Conservation (phyloP, 1,140 invertebrate species). For the Myzus persicae region DNA sequence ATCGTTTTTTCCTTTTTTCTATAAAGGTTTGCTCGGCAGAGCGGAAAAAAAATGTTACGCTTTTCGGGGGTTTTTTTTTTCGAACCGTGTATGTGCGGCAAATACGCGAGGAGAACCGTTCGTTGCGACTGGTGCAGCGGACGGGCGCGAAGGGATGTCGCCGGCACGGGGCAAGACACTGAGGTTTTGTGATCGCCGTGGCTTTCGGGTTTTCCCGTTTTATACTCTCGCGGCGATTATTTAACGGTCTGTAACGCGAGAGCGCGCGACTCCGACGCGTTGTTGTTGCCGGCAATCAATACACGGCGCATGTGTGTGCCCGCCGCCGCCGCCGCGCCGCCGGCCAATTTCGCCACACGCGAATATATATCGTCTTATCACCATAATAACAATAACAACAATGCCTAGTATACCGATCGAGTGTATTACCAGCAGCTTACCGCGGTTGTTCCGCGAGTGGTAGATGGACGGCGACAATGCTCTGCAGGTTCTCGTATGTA, state of each 20-base stretch:
- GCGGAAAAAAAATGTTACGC: background rate
- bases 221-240: slow-evolving; percentile 55
- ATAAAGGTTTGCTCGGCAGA: background rate
- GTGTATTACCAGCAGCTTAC: background rate
- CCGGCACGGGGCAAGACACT: slow-evolving; percentile 49
- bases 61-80: background rate
- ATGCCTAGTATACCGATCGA: background rate
- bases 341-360: background rate
- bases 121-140: background rate
- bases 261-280: slow-evolving; percentile 34
- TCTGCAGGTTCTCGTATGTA: too few relatives aligned
- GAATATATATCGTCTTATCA: slow-evolving; percentile 1
- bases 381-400: background rate
- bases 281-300: slow-evolving; percentile 54
- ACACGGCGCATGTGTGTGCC: slow-evolving; percentile 53
- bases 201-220: slow-evolving; percentile 53
- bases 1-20: too few relatives aligned
- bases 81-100: background rate
- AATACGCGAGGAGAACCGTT: background rate
- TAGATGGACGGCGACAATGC: too few relatives aligned
- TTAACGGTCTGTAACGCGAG: slow-evolving; percentile 53
- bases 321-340: background rate
- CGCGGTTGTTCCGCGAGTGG: background rate
- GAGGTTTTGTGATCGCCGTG: slow-evolving; percentile 42
- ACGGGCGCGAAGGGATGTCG: slow-evolving; percentile 32